Base-by-base conservation (phyloP, 2,797 vertebrate species). In the Ptychadena robeensis region DNA sequence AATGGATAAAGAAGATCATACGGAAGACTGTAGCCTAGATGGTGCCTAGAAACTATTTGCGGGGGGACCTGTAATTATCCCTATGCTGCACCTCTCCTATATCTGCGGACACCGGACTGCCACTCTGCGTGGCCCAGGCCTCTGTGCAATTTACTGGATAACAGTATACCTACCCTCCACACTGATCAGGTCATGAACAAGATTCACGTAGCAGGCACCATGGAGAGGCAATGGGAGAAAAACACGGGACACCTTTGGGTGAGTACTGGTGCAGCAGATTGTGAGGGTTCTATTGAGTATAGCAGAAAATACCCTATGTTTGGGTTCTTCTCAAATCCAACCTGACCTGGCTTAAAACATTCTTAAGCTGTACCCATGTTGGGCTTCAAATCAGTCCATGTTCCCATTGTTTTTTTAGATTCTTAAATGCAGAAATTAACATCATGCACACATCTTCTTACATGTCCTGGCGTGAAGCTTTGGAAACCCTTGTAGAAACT, bases 161-260 rank as follows among this genome's bases (percentile, higher is more conserved):
- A 92, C 92, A 89, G 85, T 86, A 88, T 68, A 89, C 93, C 72
- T 82, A 71, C 70, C 73, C 92, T 94, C 86, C 72, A 34, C 18
- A 91, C 91, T 89, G 82, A 90, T 90, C 94, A 98, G 97, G 96
- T 97, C 93, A 94, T 92, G 95, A 98, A 95, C 95, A 95, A 89
- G 97, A 97, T 92, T 94, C 92, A 88, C 95, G 94, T 93, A 94
- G 96, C 96, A 97, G 97, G 94, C 95, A 94, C 90, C 95, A 92
- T 89, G 92, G 91, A 87, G 96, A 98, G 86, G 90, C 95, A 90
- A 94, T 95, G 95, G 94, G 88, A 86, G 96, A 98, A 93, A 98
- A 97, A 96, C 96, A 96, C 82, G 94, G 96, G 93, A 93, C 92
- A 0, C 83, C 93, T 79, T 66, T 91, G 81, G 96, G 96, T 98